These are phyloP conservation scores for Pantherophis vulpinus DNA, from an alignment of 2,797 vertebrate genomes.

Conservation along the genomic window DNA sequence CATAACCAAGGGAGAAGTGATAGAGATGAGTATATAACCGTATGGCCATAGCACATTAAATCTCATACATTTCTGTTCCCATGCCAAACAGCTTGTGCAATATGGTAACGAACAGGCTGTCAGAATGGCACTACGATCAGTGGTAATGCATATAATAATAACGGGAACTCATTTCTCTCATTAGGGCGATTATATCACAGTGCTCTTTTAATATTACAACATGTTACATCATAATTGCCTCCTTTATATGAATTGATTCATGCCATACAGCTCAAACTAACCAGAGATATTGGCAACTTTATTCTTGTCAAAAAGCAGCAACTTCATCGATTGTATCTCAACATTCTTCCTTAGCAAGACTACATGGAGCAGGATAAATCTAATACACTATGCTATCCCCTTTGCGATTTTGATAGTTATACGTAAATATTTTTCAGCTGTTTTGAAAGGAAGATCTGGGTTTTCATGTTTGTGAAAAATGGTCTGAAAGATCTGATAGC, in stretches of 20 bases:
- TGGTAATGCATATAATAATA: background rate
- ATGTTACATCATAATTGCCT: background rate
- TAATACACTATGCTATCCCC: background rate
- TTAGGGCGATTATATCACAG: background rate
- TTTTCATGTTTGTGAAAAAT: background rate
- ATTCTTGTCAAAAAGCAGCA: background rate
- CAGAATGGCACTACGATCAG: background rate
- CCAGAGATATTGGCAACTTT: background rate
- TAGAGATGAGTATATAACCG: background rate
- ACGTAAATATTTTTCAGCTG: background rate
- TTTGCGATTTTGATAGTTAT: background rate
- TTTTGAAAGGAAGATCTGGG: background rate
- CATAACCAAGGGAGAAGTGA: background rate
- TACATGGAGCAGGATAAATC: background rate
- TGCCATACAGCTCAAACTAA: background rate
- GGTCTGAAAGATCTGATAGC: background rate
- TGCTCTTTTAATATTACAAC: background rate
- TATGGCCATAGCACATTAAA: background rate
- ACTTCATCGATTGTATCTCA: background rate
- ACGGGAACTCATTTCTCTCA: background rate
- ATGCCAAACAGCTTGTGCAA: background rate
- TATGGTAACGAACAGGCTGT: background rate
- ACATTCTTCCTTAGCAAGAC: background rate
- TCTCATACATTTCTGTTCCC: constrained; percentile 2
- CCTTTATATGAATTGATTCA: background rate